Evolutionary conservation across 2,797 vertebrate species (phyloP), one percentile per base, ranked within the genome.

Genomic region (Enteromius mattozi): DNA sequence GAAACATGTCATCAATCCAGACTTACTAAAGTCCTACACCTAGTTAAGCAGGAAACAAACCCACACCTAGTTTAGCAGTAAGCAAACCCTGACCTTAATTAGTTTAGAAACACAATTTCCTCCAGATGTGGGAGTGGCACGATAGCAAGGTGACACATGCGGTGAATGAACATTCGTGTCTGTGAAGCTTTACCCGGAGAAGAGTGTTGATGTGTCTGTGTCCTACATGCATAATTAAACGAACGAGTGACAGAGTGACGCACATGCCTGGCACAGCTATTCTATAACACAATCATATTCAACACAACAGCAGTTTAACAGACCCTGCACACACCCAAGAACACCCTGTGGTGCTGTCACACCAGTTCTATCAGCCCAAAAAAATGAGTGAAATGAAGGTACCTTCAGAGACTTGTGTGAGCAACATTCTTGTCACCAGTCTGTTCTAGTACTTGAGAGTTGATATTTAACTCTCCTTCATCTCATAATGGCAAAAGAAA

Each of bases 221-320:
- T 80, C 76, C 84, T 86, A 76, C 42, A 85, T 87, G 87, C 81
- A 89, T 90, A 90, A 87, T 89, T 89, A 88, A 91, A 87, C 88
- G 88, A 88, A 90, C 87, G 89, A 90, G 88, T 61, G 86, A 86
- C 88, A 86, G 88, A 92, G 87, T 78, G 65, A 91, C 87, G 91
- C 86, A 85, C 69, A 63, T 49, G 90, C 85, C 91, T 90, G 88
- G 89, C 85, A 91, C 65, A 69, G 81, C 80, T 86, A 85, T 83
- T 16, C 86, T 89, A 87, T 90, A 90, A 92, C 88, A 89, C 78
- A 89, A 81, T 86, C 88, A 88, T 65, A 88, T 77, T 84, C 87
- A 88, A 89, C 88, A 90, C 86, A 83, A 86, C 86, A 85, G 84
- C 80, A 89, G 85, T 83, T 84, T 65, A 87, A 89, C 82, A 61